Conservation (phyloP, 2,888 invertebrate species). For the Globia sparganii region DNA sequence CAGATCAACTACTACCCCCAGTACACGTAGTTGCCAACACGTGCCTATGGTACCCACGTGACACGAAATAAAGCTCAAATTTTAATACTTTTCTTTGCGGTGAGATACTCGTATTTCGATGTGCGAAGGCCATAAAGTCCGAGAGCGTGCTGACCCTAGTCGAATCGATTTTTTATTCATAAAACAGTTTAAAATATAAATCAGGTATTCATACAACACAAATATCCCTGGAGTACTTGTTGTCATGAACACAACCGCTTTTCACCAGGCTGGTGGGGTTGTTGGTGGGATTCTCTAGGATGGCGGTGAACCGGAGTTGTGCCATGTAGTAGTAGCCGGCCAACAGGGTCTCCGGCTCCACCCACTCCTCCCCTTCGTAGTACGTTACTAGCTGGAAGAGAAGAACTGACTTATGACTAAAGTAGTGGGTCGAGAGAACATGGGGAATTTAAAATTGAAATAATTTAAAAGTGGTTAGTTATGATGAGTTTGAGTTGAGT, state of each 20-base stretch:
- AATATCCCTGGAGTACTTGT: constrained; percentile 65
- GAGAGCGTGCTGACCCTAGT: neutral
- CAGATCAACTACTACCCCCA: too few relatives aligned
- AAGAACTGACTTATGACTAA: neutral
- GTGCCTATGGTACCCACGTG: neutral
- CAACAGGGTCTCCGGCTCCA: constrained; percentile 66
- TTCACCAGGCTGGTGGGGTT: constrained; percentile 69
- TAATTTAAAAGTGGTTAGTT: neutral
- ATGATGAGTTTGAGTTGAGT: neutral
- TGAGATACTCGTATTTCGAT: neutral
- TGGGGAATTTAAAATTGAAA: neutral
- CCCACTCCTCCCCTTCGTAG: constrained; percentile 76
- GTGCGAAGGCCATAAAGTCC: neutral
- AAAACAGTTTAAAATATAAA: neutral
- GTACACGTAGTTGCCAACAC: too few relatives aligned
- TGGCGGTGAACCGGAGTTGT: constrained; percentile 73
- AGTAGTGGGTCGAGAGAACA: neutral
- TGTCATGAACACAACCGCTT: constrained; percentile 64
- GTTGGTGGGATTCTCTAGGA: constrained; percentile 67
- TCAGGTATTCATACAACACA: constrained; percentile 71
- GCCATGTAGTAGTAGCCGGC: constrained; percentile 76
- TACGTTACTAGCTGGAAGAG: constrained; percentile 75
- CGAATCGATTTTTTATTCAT: neutral
- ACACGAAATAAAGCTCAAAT: neutral
- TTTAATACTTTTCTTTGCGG: neutral